Conservation (phyloP, 2,797 vertebrate species). For the Discoglossus pictus region DNA sequence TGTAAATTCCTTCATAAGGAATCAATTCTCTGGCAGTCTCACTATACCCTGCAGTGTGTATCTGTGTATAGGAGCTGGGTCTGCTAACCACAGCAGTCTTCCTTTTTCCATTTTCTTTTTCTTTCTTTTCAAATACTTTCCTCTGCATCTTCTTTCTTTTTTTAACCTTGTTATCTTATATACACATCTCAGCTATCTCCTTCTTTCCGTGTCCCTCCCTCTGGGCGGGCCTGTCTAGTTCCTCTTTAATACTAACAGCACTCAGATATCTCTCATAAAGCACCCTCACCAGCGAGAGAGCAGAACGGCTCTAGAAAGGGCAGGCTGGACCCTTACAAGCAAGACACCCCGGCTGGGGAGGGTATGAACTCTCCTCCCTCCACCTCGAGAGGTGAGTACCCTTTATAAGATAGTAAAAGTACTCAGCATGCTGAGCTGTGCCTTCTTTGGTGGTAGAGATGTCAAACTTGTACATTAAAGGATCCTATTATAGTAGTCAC, state of each 20-base stretch:
- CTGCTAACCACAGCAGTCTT: neutral
- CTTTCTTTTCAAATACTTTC: conserved; percentile 19
- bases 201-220: conserved; percentile 25
- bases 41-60: no score
- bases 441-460: no score
- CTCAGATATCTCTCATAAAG: conserved; percentile 1
- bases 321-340: conserved; percentile 44
- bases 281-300: neutral
- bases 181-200: conserved; percentile 2
- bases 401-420: neutral
- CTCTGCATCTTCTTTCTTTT: conserved; percentile 14
- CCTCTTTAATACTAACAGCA: conserved; percentile 35
- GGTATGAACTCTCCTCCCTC: conserved; percentile 32
- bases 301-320: neutral
- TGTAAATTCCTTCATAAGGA: no score
- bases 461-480: no score
- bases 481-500: no score
- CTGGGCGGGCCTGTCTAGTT: conserved; percentile 17
- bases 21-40: no score
- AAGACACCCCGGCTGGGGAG: conserved; percentile 23
- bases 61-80: no score
- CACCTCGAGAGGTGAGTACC: conserved; percentile 30
- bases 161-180: conserved; percentile 9
- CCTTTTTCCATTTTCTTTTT: conserved; percentile 32
- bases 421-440: no score